Evolutionary conservation across 2,113 vertebrate genomes (phyloP).

Genomic region (Apteryx owenii): DNA sequence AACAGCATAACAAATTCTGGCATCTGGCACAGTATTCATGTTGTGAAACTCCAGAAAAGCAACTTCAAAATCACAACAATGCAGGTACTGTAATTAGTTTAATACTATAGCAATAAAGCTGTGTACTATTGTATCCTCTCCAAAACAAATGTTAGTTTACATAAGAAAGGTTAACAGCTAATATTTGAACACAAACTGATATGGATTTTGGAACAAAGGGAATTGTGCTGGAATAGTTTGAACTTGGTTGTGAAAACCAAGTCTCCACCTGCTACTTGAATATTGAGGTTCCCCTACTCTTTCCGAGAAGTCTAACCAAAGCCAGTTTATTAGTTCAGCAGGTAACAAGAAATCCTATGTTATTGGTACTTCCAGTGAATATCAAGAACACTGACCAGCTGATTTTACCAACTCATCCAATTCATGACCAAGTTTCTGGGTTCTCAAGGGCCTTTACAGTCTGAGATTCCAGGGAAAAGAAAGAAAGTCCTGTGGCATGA

Average conservation of each 20-base stretch:
- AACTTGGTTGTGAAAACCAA: neutral
- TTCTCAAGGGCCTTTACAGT: neutral
- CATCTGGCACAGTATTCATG: neutral
- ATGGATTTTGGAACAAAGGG: neutral
- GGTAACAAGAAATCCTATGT: neutral
- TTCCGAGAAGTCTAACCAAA: neutral
- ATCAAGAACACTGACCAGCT: neutral
- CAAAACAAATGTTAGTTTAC: neutral
- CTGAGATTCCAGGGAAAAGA: too few relatives aligned
- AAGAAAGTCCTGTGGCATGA: too few relatives aligned
- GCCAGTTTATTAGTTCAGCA: neutral
- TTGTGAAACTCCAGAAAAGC: neutral
- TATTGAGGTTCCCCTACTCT: neutral
- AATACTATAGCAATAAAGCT: neutral
- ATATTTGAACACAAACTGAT: neutral
- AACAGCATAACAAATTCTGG: neutral
- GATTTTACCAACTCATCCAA: neutral
- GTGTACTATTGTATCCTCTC: neutral
- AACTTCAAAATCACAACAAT: neutral
- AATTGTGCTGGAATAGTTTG: neutral
- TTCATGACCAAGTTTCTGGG: neutral
- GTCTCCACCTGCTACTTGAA: neutral
- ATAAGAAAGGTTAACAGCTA: neutral
- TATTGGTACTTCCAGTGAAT: neutral
- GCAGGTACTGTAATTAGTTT: neutral